phyloP scores from a whole-genome alignment of 2,888 invertebrate genomes.

The Drosophila longiperda region DNA sequence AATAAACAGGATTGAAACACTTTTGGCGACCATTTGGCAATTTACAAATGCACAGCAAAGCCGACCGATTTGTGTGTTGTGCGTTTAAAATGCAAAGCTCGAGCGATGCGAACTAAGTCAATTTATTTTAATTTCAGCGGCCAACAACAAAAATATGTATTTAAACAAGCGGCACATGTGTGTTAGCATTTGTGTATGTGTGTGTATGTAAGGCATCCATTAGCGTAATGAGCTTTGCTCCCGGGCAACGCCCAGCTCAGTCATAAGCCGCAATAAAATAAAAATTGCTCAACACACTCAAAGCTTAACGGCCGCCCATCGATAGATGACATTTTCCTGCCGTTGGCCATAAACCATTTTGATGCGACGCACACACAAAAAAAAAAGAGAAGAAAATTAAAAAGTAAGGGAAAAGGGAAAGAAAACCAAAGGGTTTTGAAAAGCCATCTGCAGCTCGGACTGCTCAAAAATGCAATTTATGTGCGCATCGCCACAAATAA shows the following conservation, averaged over 20 bases:
- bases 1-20: constrained; percentile 73
- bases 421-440: constrained; percentile 30
- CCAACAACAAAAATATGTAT: constrained; percentile 23
- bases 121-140: constrained; percentile 71
- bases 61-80: constrained; percentile 55
- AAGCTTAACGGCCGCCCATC: constrained; percentile 74
- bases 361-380: constrained; percentile 45
- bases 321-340: constrained; percentile 75
- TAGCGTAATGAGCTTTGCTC: constrained; percentile 76
- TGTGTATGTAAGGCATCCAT: constrained; percentile 49
- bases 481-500: constrained; percentile 68
- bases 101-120: constrained; percentile 56
- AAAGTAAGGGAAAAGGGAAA: background rate
- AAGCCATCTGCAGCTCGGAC: constrained; percentile 52
- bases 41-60: constrained; percentile 71
- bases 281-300: constrained; percentile 62
- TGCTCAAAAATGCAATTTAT: constrained; percentile 80
- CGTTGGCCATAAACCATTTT: constrained; percentile 76
- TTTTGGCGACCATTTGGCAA: constrained; percentile 62
- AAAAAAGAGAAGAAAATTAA: constrained; percentile 16
- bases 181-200: constrained; percentile 17
- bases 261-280: constrained; percentile 60
- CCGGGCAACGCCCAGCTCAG: constrained; percentile 33
- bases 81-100: constrained; percentile 67
- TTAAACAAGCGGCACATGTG: constrained; percentile 3